phyloP scores from a whole-genome alignment of 2,888 invertebrate species.

The Rhimphoctona megacephalus region DNA sequence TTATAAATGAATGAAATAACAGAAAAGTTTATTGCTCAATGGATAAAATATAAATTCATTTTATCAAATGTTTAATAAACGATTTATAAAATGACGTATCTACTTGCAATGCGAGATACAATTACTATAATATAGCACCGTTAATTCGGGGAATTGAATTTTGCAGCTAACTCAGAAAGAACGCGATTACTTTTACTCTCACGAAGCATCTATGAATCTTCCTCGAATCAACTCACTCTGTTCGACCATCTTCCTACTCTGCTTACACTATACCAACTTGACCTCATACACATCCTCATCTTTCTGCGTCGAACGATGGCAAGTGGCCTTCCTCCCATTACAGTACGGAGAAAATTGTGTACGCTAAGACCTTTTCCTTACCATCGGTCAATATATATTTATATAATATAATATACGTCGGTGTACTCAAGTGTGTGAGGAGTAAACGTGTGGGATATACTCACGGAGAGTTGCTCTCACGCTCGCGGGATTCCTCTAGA shows the following conservation, averaged over 20 bases:
- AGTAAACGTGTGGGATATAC: constrained; percentile 29
- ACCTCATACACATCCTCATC: constrained; percentile 31
- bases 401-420: neutral
- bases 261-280: constrained; percentile 34
- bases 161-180: constrained; percentile 39
- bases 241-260: constrained; percentile 2
- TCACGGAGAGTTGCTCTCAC: constrained; percentile 28
- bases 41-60: neutral
- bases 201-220: constrained; percentile 47
- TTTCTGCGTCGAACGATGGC: constrained; percentile 17
- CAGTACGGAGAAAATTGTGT: constrained; percentile 7
- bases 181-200: constrained; percentile 46
- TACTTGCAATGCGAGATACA: neutral
- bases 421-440: neutral
- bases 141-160: constrained; percentile 58
- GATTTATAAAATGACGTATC: neutral
- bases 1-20: neutral
- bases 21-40: neutral
- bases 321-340: constrained; percentile 30
- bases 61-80: neutral
- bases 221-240: constrained; percentile 47
- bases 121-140: neutral
- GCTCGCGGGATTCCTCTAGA: constrained; percentile 35
- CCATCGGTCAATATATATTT: constrained; percentile 15
- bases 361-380: constrained; percentile 18